Evolutionary conservation across 2,113 vertebrate genomes (phyloP).

Genomic region (Copsychus sechellarum): DNA sequence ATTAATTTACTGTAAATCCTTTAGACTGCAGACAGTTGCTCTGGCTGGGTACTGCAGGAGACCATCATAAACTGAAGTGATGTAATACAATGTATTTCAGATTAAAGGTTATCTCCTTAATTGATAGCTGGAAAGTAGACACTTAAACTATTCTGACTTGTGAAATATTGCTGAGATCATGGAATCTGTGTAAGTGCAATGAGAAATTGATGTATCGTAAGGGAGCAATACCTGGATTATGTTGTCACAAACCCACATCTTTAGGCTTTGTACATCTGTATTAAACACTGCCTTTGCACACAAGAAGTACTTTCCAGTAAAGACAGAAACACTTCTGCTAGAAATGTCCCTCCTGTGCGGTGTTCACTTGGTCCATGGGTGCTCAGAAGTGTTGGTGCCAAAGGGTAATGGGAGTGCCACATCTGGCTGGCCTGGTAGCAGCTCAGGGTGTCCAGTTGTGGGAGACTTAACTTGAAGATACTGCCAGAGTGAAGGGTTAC

Average conservation of each 20-base stretch:
- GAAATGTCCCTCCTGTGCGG: not conserved
- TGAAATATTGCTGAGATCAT: not conserved
- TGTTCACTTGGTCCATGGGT: not conserved
- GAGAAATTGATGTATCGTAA: not conserved
- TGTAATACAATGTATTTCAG: not conserved
- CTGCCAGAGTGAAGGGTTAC: not conserved
- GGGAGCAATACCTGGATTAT: too few relatives aligned
- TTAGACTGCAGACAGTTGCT: not conserved
- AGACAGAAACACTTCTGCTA: not conserved
- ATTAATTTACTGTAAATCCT: not conserved
- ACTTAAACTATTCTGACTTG: not conserved
- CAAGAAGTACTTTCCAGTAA: not conserved
- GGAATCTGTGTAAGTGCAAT: not conserved
- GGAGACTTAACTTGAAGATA: not conserved
- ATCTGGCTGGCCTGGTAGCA: not conserved
- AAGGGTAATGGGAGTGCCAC: accelerated
- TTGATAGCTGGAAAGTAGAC: not conserved
- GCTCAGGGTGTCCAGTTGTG: not conserved
- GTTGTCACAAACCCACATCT: not conserved
- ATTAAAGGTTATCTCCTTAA: not conserved
- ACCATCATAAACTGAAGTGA: not conserved
- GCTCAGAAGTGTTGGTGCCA: not conserved
- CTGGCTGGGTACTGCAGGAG: not conserved
- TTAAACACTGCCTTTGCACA: not conserved
- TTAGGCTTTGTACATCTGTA: not conserved